phyloP scores from a whole-genome alignment of 2,797 vertebrate genomes.

The Liparis tanakae region DNA sequence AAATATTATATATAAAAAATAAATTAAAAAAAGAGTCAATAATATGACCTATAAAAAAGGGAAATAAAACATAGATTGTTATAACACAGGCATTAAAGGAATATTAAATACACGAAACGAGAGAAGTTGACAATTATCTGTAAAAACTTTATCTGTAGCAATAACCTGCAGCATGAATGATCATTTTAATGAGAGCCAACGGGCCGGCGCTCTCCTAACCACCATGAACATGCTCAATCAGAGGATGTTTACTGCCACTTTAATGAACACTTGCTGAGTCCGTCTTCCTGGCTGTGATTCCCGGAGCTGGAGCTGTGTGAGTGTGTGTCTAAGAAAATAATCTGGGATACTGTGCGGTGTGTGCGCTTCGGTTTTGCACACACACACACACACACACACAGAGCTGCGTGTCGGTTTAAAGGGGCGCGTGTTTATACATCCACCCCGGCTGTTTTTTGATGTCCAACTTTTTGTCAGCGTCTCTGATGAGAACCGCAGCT shows the following conservation, averaged over 20 bases:
- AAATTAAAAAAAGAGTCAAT: too few relatives aligned
- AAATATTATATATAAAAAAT: too few relatives aligned
- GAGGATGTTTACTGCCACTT: constrained; percentile 33
- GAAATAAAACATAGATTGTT: constrained; percentile 5
- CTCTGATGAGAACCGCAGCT: constrained; percentile 78
- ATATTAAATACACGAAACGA: constrained; percentile 4
- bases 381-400: constrained; percentile 14
- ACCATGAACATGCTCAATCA: constrained; percentile 26
- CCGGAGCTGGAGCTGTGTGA: constrained; percentile 19
- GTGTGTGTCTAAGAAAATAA: constrained; percentile 1
- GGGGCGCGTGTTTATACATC: constrained; percentile 43
- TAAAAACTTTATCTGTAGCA: constrained; percentile 18
- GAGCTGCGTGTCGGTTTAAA: constrained; percentile 43
- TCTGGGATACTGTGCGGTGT: not conserved
- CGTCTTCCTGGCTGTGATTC: constrained; percentile 33
- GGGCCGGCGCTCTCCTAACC: not conserved
- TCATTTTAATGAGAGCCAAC: constrained; percentile 37
- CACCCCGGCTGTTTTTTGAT: constrained; percentile 39
- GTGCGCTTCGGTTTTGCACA: constrained; percentile 15
- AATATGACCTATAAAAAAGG: constrained; percentile 18
- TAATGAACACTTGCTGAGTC: constrained; percentile 41
- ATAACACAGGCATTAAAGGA: not conserved
- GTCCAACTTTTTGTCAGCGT: constrained; percentile 66
- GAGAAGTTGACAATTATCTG: constrained; percentile 5
- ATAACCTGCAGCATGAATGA: constrained; percentile 15